phyloP scores from a whole-genome alignment of 2,888 invertebrate genomes.

The Gasteruption jaculator region DNA sequence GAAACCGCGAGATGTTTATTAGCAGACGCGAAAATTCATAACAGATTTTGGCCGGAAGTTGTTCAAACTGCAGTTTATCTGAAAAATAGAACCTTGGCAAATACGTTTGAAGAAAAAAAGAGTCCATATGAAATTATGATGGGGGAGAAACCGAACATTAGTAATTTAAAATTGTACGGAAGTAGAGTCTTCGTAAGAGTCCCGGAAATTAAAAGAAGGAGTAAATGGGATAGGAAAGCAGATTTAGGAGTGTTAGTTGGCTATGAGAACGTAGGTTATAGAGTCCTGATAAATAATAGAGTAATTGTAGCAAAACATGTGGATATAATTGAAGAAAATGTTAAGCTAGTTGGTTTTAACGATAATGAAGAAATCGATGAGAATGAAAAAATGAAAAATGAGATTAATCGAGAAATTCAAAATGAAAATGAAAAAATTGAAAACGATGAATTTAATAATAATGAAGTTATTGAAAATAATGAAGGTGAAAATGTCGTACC shows the following conservation, averaged over 20 bases:
- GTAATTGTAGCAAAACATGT: slow-evolving; percentile 12
- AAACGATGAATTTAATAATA: neutral
- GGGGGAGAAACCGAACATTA: slow-evolving; percentile 9
- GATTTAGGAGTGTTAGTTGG: slow-evolving; percentile 10
- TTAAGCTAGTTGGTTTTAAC: slow-evolving; percentile 7
- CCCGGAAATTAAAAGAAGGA: slow-evolving; percentile 12
- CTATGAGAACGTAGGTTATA: slow-evolving; percentile 9
- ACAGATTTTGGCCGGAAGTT: slow-evolving; percentile 11
- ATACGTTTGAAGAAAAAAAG: slow-evolving; percentile 3
- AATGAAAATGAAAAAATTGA: neutral
- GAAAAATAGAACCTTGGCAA: slow-evolving; percentile 11
- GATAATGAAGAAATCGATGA: neutral
- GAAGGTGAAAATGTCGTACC: neutral
- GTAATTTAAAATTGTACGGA: slow-evolving; percentile 8
- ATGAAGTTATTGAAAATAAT: neutral
- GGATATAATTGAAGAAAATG: slow-evolving; percentile 6
- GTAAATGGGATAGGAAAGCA: slow-evolving; percentile 15
- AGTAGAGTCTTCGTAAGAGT: slow-evolving; percentile 10
- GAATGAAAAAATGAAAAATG: slow-evolving; percentile 1
- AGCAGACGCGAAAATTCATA: slow-evolving; percentile 13
- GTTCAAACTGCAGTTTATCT: slow-evolving; percentile 10
- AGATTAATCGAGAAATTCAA: neutral
- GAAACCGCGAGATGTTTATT: slow-evolving; percentile 17
- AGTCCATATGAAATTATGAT: slow-evolving; percentile 12
- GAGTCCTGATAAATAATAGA: slow-evolving; percentile 9